Conservation (phyloP, 1,140 invertebrate genomes). For the Phymorhynchus buccinoides region DNA sequence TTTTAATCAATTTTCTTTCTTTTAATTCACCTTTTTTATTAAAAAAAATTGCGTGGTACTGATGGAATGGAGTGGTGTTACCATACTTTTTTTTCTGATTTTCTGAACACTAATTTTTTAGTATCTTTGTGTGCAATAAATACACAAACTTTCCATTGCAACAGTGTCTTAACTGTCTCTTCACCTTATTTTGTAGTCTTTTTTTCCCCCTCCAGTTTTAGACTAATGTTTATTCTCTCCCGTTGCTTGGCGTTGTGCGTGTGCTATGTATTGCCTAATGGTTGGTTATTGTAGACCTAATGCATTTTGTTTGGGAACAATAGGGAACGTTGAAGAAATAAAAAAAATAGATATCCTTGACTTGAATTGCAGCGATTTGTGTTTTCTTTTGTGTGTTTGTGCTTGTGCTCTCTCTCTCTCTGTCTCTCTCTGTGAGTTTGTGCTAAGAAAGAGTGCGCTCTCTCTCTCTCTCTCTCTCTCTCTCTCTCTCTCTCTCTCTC, state of each 20-base stretch:
- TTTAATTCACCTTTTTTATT: background rate
- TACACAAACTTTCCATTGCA: background rate
- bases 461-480: too few species aligned
- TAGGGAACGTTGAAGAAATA: constrained; percentile 35
- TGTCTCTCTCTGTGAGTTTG: background rate
- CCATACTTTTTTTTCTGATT: too few species aligned
- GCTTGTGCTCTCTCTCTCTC: background rate
- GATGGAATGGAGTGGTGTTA: constrained; percentile 2
- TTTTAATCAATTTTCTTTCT: background rate
- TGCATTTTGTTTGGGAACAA: constrained; percentile 36
- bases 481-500: too few species aligned
- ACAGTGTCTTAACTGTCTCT: background rate
- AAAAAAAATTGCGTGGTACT: background rate
- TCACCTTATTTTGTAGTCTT: too few species aligned
- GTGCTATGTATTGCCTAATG: constrained; percentile 38
- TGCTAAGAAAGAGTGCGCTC: background rate
- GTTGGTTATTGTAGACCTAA: constrained; percentile 34
- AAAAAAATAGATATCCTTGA: constrained; percentile 41
- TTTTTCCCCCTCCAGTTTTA: constrained; percentile 14
- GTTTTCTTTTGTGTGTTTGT: background rate
- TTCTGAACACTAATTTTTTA: background rate
- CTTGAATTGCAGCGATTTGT: background rate
- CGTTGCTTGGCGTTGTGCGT: constrained; percentile 31
- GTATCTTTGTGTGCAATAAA: constrained; percentile 40
- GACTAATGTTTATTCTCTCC: constrained; percentile 9